Evolutionary conservation across 1,140 invertebrate species (phyloP).

Genomic region (Lepidurus packardi): DNA sequence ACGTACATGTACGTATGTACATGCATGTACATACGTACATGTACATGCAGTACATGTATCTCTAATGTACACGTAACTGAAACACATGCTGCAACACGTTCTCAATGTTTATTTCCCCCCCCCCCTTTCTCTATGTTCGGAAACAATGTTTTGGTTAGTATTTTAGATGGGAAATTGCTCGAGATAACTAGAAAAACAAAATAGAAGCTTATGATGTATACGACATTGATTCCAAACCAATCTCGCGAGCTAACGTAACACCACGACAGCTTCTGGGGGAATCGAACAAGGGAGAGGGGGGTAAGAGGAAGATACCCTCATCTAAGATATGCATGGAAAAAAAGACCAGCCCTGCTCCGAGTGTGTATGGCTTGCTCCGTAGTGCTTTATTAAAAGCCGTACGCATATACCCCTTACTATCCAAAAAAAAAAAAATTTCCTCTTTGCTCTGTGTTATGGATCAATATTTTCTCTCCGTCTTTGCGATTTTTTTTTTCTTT

Average conservation of each 20-base stretch:
- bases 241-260: not conserved
- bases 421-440: not conserved
- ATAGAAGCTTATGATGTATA: not conserved
- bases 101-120: too few relatives aligned
- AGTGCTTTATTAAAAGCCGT: not conserved
- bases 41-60: too few relatives aligned
- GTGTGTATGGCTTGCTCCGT: not conserved
- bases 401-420: not conserved
- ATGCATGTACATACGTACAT: too few relatives aligned
- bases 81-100: too few relatives aligned
- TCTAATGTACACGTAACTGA: too few relatives aligned
- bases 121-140: not conserved
- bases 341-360: not conserved
- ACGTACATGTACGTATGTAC: too few relatives aligned
- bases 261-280: not conserved
- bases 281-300: not conserved
- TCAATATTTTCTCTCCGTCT: not conserved
- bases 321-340: constrained; percentile 2
- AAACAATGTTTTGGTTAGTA: not conserved
- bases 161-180: not conserved
- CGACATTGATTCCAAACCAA: not conserved
- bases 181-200: not conserved
- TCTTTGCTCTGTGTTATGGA: not conserved
- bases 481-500: not conserved
- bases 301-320: not conserved